Percentiles rank a stretch among this genome's conserved stretches.
Evolutionary conservation across 2,888 invertebrate genomes (phyloP).

Genomic region (Drosophila pseudotakahashii): DNA sequence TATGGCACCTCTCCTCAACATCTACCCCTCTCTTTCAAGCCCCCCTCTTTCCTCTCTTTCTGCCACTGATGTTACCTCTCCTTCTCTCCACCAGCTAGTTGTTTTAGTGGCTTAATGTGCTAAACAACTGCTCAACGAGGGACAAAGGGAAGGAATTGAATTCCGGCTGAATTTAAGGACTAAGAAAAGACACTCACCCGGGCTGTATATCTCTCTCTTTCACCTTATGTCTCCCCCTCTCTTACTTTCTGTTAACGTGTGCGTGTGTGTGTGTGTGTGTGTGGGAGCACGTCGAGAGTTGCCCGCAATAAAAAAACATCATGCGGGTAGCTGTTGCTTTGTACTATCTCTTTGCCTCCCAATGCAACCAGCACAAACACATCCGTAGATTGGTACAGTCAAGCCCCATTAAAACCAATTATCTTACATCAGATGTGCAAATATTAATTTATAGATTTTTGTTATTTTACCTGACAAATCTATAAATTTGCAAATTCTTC

Average conservation of each 20-base stretch:
- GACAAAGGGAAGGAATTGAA: conserved; percentile 50
- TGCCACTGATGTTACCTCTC: neutral
- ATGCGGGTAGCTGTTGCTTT: conserved; percentile 46
- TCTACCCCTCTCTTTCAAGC: neutral
- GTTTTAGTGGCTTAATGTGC: conserved; percentile 72
- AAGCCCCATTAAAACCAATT: neutral
- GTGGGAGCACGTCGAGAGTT: conserved; percentile 14
- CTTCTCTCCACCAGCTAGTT: conserved; percentile 42
- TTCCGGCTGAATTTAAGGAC: conserved; percentile 55
- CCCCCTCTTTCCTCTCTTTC: neutral
- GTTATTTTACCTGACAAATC: neutral
- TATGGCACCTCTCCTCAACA: conserved; percentile 12
- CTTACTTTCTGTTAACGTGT: neutral
- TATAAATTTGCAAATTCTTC: too few species aligned
- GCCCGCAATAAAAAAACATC: conserved; percentile 37
- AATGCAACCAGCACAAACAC: neutral
- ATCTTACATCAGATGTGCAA: neutral
- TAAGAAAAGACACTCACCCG: conserved; percentile 30
- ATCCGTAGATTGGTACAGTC: neutral
- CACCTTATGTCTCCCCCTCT: neutral
- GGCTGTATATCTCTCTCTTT: neutral
- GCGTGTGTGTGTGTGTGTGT: conserved; percentile 12
- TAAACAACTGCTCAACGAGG: conserved; percentile 60
- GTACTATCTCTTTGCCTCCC: conserved; percentile 4
- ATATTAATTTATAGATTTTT: neutral